Percentiles rank a stretch among this genome's conserved stretches.
These are phyloP conservation scores for Diadophis punctatus DNA, from an alignment of 2,113 vertebrate genomes.

Conservation along the genomic window DNA sequence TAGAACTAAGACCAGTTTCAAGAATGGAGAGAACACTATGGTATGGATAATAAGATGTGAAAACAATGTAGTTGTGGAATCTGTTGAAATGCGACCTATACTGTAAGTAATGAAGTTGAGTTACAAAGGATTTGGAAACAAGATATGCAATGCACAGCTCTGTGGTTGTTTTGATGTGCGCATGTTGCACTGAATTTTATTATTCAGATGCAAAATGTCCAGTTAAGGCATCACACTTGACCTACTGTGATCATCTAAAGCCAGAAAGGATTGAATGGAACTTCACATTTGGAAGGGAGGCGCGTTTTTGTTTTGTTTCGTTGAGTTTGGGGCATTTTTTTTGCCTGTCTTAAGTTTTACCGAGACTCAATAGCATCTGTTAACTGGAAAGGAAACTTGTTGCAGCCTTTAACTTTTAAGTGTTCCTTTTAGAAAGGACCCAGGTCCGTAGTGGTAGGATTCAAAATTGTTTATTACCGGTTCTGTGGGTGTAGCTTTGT, in stretches of 20 bases:
- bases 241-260: background rate
- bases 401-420: background rate
- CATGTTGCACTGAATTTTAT: background rate
- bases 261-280: background rate
- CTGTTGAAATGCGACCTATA: background rate
- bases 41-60: background rate
- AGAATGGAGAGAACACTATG: background rate
- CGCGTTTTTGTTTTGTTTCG: background rate
- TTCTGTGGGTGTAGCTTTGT: too few species aligned
- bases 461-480: too few species aligned
- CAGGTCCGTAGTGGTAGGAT: too few species aligned
- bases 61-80: background rate
- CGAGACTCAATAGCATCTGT: background rate
- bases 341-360: background rate
- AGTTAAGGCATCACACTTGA: background rate
- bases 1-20: background rate
- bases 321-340: background rate
- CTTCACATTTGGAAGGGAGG: background rate
- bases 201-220: background rate
- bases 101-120: background rate
- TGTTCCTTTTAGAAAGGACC: background rate
- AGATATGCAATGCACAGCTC: too few species aligned
- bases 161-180: background rate
- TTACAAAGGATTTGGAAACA: background rate
- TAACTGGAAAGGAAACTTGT: background rate